phyloP scores from a whole-genome alignment of 2,797 vertebrate species.

The Bovichtus variegatus region DNA sequence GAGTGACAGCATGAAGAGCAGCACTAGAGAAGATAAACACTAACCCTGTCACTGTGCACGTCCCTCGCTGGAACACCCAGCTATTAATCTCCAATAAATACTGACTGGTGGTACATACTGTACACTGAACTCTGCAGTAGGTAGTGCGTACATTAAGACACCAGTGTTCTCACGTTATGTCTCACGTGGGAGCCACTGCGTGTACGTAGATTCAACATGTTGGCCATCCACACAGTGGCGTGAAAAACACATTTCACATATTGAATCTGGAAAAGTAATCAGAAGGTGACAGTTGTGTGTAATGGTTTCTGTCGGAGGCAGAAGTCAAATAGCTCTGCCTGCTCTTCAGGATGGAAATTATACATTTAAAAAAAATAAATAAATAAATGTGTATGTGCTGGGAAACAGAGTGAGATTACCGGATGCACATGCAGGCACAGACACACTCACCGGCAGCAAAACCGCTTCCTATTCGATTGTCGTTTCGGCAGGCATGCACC shows the following conservation, averaged over 20 bases:
- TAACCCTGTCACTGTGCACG: conserved; percentile 10
- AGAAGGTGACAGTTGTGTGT: conserved; percentile 40
- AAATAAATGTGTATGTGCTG: not conserved
- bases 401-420: conserved; percentile 22
- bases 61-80: not conserved
- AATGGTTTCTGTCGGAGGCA: not conserved
- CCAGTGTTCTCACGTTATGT: not conserved
- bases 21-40: conserved; percentile 23
- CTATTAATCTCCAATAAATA: conserved; percentile 37
- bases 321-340: conserved; percentile 14
- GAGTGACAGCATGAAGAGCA: not conserved
- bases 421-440: not conserved
- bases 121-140: conserved; percentile 7
- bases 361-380: conserved; percentile 20
- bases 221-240: not conserved
- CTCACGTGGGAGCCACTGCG: accelerated
- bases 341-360: conserved; percentile 36
- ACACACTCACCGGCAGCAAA: not conserved
- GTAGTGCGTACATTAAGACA: not conserved
- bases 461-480: conserved; percentile 2
- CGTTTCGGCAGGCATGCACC: not conserved
- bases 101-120: not conserved
- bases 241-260: not conserved
- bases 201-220: not conserved
- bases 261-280: conserved; percentile 39